Base-by-base conservation (phyloP, 2,113 vertebrate genomes). In the Ochotona princeps region DNA sequence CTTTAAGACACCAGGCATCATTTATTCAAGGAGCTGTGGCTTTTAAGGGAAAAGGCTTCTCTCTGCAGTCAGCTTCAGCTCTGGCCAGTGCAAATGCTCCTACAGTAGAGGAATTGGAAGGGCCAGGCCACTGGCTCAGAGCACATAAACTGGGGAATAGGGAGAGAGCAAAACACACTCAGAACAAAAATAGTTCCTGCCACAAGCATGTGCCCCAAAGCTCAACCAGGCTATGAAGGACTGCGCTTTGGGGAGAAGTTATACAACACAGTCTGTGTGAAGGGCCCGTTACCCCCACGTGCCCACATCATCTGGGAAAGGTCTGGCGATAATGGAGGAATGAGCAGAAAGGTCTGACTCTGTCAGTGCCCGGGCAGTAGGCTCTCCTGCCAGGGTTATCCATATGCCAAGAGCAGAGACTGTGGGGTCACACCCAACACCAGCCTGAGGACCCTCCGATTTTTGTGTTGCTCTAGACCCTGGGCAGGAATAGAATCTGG, bases 141-240 rank as follows among this genome's bases (percentile, higher is more conserved):
- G 63, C 78, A 84, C 18, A 69, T 35, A 25, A 25, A 54, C 6
- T 73, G 26, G 60, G 20, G 38, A 83, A 80, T 2, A 47, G 21
- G 23, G 54, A 78, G 44, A 32, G 61, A 78, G 57, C 30, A 60
- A 28, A 92, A 85, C 49, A 87, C 65, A 88, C 90, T 49, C 30
- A 74, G 1, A 2, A 88, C 92, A 88, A 93, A 95, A 93, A 86
- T 6, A 93, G 85, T 92, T 92, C n/a, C 91, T 75, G 73, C 86
- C 83, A 89, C 70, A 83, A 87, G 85, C 90, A 75, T 11, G 57
- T 60, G 67, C 90, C 83, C 57, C 51, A 73, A 92, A 88, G 17
- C 65, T 54, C 78, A 85, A 57, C 61, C 7, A 57, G 65, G 44
- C 17, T 1, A 4, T 66, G 32, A 84, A 81, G 63, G 73, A 69